Conservation (phyloP, 2,113 vertebrate species). For the Scomber japonicus region DNA sequence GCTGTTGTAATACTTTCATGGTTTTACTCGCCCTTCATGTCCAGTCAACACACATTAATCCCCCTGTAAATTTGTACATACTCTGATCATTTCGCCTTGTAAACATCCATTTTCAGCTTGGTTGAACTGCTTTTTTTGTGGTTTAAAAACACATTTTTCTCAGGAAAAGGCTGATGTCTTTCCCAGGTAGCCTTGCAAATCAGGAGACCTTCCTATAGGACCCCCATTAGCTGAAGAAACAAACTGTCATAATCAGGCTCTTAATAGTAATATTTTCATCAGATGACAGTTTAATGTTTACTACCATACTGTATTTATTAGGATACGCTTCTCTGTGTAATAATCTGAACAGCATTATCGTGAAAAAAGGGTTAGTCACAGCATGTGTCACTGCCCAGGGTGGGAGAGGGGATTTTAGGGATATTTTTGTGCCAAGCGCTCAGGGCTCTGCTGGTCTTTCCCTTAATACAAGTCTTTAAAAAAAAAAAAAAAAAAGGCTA, state of each 20-base stretch:
- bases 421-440: conserved; percentile 75
- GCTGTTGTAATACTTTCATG: conserved; percentile 27
- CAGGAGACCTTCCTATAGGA: conserved; percentile 52
- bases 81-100: conserved; percentile 37
- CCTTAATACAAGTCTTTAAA: conserved; percentile 44
- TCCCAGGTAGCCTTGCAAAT: conserved; percentile 58
- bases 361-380: conserved; percentile 72
- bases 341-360: conserved; percentile 62
- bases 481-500: conserved; percentile 25
- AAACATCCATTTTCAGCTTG: conserved; percentile 61
- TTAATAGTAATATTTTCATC: conserved; percentile 50
- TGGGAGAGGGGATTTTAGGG: conserved; percentile 66
- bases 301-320: conserved; percentile 57
- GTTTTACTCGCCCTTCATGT: conserved; percentile 42
- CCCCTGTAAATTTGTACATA: conserved; percentile 41
- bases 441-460: conserved; percentile 59
- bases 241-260: conserved; percentile 59
- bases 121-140: conserved; percentile 44
- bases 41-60: conserved; percentile 50
- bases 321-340: conserved; percentile 56
- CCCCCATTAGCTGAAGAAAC: conserved; percentile 28
- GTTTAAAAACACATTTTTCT: conserved; percentile 50
- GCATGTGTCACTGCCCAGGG: conserved; percentile 70
- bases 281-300: conserved; percentile 42
- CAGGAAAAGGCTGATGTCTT: conserved; percentile 70